Conservation (phyloP, 2,113 vertebrate genomes). For the Noctilio leporinus region DNA sequence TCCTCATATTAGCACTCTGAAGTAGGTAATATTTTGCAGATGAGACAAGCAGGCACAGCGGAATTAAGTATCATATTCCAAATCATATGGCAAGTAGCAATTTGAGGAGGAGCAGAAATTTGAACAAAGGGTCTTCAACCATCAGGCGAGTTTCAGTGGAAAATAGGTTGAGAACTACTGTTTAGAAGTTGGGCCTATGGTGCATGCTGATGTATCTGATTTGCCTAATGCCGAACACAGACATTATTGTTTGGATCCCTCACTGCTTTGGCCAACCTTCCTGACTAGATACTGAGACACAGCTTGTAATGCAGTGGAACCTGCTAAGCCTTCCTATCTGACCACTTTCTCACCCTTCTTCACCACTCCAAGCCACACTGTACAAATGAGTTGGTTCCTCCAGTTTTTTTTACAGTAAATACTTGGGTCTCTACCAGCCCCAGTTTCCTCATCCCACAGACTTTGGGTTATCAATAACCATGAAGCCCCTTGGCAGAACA, state of each 20-base stretch:
- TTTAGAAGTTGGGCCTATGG: background rate
- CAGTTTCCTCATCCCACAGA: background rate
- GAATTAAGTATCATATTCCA: background rate
- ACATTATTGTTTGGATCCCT: background rate
- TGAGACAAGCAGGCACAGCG: background rate
- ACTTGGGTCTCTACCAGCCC: background rate
- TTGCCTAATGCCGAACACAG: background rate
- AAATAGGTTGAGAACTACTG: background rate
- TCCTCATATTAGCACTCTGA: background rate
- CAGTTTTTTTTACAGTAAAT: background rate
- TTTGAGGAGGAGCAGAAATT: background rate
- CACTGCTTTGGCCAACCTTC: background rate
- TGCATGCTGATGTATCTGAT: background rate
- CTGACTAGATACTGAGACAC: background rate
- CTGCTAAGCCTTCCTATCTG: background rate
- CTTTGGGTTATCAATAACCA: background rate
- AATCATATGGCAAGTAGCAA: background rate
- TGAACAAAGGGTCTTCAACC: background rate
- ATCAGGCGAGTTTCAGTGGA: background rate
- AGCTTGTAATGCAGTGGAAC: background rate
- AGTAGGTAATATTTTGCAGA: background rate
- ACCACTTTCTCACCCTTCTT: background rate
- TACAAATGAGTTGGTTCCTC: background rate
- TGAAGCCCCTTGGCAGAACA: background rate
- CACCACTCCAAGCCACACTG: background rate